Base-by-base conservation (phyloP, 2,888 invertebrate species). In the Thereva unica region DNA sequence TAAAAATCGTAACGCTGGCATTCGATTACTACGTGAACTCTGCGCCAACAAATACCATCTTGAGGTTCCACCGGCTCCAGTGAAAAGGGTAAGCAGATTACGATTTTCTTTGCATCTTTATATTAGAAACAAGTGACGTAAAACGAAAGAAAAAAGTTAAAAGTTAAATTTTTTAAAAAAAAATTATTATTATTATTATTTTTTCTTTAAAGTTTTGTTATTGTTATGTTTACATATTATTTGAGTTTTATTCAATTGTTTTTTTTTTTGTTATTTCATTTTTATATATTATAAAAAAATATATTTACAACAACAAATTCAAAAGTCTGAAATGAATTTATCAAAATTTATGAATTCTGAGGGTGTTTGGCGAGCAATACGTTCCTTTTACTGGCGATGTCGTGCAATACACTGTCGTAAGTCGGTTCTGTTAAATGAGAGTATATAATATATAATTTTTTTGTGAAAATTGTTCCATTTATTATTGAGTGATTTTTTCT, bases 11-110 rank as follows among this genome's bases (percentile, higher is more conserved):
- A 73, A 75, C 0, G 70, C 71, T 10, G 81, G 89, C n/a, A 82
- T 89, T 71, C 82, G 84, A 66, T 76, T 87, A 44, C 82, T 92
- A 41, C 85, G 86, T 71, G 82, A 82, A 69, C 82, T 88, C 71
- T 92, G 92, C 77, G 83, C 84, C 70, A 85, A 88, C 74, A 89
- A 89, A 76, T 83, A 87, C 76, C 92, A 92, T 78, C 82, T 91
- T 71, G 86, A 87, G 74, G 87, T 89, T 66, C 86, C 89, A 35
- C 85, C 87, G 52, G 83, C 85, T 71, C 86, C 85, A 53, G 83
- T 85, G 73, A 77, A 78, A 71, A 88, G 87, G 86, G 88, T 78
- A 77, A 77, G 76, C 72, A 10, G 49, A 38, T 40, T 59, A 40
- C 37, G 9, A 49, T 40, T 47, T 12, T 23, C 10, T 47, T 47